Evolutionary conservation across 2,888 invertebrate genomes (phyloP).

Genomic region (Coecobrya sp.): DNA sequence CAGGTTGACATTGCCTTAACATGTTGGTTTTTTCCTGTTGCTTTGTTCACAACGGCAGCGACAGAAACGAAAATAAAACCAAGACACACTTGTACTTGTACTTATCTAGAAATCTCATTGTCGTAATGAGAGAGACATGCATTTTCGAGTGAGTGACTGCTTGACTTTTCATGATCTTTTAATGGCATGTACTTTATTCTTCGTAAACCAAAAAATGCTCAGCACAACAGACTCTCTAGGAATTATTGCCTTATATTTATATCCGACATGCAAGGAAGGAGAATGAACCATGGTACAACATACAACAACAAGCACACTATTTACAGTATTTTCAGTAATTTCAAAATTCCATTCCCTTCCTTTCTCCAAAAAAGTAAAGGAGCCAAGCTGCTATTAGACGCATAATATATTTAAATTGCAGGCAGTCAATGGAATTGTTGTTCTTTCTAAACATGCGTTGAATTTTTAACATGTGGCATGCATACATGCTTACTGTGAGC

Average conservation of each 20-base stretch:
- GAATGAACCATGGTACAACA: too few species aligned
- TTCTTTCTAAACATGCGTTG: conserved; percentile 46
- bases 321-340: neutral
- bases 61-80: neutral
- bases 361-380: neutral
- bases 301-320: neutral
- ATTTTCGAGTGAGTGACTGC: conserved; percentile 48
- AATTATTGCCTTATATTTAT: neutral
- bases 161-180: conserved; percentile 71
- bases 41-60: neutral
- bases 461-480: conserved; percentile 15
- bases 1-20: conserved; percentile 13
- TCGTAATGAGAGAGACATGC: conserved; percentile 32
- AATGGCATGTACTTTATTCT: conserved; percentile 50
- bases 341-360: neutral
- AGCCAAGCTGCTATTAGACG: conserved; percentile 12
- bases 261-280: neutral
- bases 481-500: too few species aligned
- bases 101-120: neutral
- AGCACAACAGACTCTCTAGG: neutral
- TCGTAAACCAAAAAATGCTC: neutral
- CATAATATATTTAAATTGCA: conserved; percentile 31
- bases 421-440: conserved; percentile 7
- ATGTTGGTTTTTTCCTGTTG: neutral
- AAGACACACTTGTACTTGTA: neutral